Evolutionary conservation across 1,140 invertebrate species (phyloP).

Genomic region (Pseudoatta argentina): DNA sequence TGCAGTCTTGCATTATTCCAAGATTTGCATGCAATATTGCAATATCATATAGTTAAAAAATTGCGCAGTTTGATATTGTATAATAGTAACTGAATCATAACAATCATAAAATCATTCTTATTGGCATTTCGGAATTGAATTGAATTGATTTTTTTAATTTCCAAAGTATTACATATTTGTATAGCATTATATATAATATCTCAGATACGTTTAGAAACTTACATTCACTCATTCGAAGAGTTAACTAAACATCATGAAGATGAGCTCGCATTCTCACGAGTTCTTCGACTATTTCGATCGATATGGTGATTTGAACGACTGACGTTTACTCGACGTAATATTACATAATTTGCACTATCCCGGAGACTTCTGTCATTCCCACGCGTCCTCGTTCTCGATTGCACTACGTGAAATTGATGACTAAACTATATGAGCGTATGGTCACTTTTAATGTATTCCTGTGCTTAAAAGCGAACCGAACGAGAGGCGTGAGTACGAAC

Average conservation of each 20-base stretch:
- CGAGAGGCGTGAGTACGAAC: not conserved
- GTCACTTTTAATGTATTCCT: conserved; percentile 29
- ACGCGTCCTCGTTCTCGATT: conserved; percentile 33
- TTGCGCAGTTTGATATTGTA: not conserved
- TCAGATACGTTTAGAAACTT: not conserved
- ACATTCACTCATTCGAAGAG: conserved; percentile 6
- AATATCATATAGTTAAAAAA: not conserved
- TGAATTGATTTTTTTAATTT: not conserved
- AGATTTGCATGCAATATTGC: not conserved
- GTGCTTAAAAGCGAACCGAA: conserved; percentile 39
- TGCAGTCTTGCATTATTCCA: not conserved
- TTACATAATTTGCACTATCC: conserved; percentile 52
- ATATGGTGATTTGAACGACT: not conserved
- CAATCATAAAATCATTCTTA: not conserved
- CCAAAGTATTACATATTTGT: not conserved
- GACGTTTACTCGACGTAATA: conserved; percentile 48
- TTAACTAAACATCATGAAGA: conserved; percentile 44
- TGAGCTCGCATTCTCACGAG: conserved; percentile 38
- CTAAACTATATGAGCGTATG: not conserved
- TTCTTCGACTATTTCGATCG: not conserved
- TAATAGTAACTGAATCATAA: not conserved
- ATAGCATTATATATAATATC: not conserved
- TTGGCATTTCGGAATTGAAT: conserved; percentile 20
- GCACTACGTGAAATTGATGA: conserved; percentile 37
- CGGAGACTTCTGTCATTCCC: conserved; percentile 57